Percentiles rank a stretch among this genome's conserved stretches.
Conservation (phyloP, 1,140 invertebrate species). For the Ectropis grisescens region DNA sequence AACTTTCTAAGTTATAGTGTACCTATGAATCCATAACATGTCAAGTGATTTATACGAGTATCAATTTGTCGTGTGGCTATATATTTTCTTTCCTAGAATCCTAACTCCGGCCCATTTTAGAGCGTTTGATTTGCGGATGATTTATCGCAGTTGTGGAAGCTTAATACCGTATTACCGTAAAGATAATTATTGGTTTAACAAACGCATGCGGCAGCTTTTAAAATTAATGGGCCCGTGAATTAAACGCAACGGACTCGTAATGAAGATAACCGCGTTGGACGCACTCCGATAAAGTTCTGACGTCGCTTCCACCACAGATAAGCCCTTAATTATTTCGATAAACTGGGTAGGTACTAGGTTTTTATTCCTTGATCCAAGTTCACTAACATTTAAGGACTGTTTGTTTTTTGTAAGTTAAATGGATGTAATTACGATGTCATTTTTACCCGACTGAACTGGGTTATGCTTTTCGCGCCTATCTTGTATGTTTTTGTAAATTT, state of each 20-base stretch:
- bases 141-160: slow-evolving; percentile 35
- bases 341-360: too few relatives aligned
- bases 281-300: slow-evolving; percentile 48
- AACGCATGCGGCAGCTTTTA: slow-evolving; percentile 47
- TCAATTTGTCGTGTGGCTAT: too few relatives aligned
- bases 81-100: too few relatives aligned
- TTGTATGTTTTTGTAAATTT: too few relatives aligned
- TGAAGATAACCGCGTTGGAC: slow-evolving; percentile 56
- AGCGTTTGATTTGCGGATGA: slow-evolving; percentile 44
- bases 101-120: slow-evolving; percentile 22
- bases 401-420: too few relatives aligned
- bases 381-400: too few relatives aligned
- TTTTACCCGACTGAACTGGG: too few relatives aligned
- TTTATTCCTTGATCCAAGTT: too few relatives aligned
- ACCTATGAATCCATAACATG: slow-evolving; percentile 6
- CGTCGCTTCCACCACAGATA: slow-evolving; percentile 46
- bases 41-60: too few relatives aligned
- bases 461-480: too few relatives aligned
- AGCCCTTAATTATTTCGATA: slow-evolving; percentile 58
- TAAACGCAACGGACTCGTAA: slow-evolving; percentile 49
- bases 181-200: slow-evolving; percentile 58
- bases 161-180: slow-evolving; percentile 41
- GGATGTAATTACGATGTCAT: too few relatives aligned
- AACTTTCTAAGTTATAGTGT: slow-evolving; percentile 14
- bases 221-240: slow-evolving; percentile 62